Evolutionary conservation across 2,113 vertebrate genomes (phyloP).

Genomic region (Prochilodus magdalenae): DNA sequence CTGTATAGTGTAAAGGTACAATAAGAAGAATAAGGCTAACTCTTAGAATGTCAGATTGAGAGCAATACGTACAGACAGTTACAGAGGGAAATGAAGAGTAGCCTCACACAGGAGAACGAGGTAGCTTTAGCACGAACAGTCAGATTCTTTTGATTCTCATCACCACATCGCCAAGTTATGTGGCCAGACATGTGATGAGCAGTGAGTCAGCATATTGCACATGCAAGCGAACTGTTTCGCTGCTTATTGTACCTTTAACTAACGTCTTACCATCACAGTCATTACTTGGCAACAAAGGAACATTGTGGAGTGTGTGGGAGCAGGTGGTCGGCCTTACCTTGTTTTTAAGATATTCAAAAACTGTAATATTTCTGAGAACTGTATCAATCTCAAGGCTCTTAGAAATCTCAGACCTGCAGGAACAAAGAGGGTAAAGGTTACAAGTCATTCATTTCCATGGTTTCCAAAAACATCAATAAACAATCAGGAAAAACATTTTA

Average conservation of each 20-base stretch:
- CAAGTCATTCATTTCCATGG: not conserved
- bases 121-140: not conserved
- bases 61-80: not conserved
- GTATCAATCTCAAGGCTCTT: slow-evolving; percentile 97
- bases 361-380: slow-evolving; percentile 99
- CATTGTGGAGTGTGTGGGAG: slow-evolving; percentile 1
- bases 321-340: slow-evolving; percentile 84
- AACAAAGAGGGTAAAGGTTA: slow-evolving; percentile 30
- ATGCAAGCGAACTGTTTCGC: not conserved
- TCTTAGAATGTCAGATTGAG: not conserved
- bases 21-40: slow-evolving; percentile 14
- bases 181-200: slow-evolving; percentile 14
- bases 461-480: not conserved
- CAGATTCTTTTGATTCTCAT: not conserved
- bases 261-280: slow-evolving; percentile 32
- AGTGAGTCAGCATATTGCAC: not conserved
- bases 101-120: not conserved
- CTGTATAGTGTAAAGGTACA: slow-evolving; percentile 37
- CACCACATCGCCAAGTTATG: not conserved
- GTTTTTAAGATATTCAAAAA: slow-evolving; percentile 99
- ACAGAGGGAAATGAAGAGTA: not conserved
- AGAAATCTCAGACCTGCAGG: slow-evolving; percentile 95
- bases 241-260: slow-evolving; percentile 46
- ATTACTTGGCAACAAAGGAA: slow-evolving; percentile 34
- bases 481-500: not conserved